Base-by-base conservation (phyloP, 1,140 invertebrate genomes). In the Carposina sasakii region DNA sequence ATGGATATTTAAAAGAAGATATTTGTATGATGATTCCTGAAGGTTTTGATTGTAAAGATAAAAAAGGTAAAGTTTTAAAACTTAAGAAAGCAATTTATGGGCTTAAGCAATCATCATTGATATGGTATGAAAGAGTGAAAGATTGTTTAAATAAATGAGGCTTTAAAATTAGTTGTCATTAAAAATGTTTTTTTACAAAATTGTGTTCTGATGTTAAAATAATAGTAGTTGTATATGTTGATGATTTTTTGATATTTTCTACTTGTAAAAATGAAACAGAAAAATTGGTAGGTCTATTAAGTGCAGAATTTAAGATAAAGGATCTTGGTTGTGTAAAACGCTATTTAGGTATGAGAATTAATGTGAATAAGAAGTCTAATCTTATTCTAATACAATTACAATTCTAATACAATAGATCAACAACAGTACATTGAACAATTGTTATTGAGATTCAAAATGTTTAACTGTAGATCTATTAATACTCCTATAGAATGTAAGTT, bases 131-230 rank as follows among this genome's bases (percentile, higher is more conserved):
- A 5, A 60, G 31, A 41, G 56, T 60, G 22, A 50, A 52, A 31
- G 54, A 60, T 48, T 48, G 36, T 39, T 41, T 61, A 23, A 15
- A 10, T 45, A 54, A 58, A 31, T 36, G 48, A n/a, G 40, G 53
- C 33, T 61, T 63, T 50, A 60, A 56, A 50, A 59, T 26, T 10
- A 51, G 46, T 48, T 15, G 50, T 30, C 48, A 42, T 50, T 63
- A 67, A 31, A 55, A 45, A 16, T 73, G 69, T 52, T 47, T 68
- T 21, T 67, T 59, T 54, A 57, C 54, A 39, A 53, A 54, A 46
- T 19, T 36, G 13, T 34, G 23, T 12, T 26, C 16, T 28, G 20
- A 52, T 30, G 26, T 51, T 33, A 57, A 52, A 33, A 51, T 54
- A 33, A 57, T 61, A 21, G 24, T 56, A 4, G 54, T 41, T 8